Conservation (phyloP, 2,888 invertebrate species). For the Perizoma flavofasciatum region DNA sequence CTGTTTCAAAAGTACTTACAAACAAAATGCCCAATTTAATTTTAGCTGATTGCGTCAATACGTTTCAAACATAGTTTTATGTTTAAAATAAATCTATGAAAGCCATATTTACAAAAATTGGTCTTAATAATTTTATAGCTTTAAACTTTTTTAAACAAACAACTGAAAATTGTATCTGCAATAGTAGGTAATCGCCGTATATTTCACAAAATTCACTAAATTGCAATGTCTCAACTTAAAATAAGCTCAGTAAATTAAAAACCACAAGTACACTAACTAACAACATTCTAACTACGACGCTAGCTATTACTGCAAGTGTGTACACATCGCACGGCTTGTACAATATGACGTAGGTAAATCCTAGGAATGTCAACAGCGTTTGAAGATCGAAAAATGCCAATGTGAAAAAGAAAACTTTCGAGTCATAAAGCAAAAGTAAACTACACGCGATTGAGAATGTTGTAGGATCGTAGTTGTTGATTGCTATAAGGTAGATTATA, state of each 20-base stretch:
- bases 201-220: constrained; percentile 3
- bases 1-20: constrained; percentile 23
- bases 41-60: constrained; percentile 1
- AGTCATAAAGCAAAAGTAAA: constrained; percentile 50
- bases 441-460: constrained; percentile 56
- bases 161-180: constrained; percentile 6
- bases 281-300: constrained; percentile 67
- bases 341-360: constrained; percentile 61
- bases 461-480: constrained; percentile 56
- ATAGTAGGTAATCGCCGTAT: background rate
- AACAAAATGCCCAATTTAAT: constrained; percentile 30
- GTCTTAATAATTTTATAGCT: constrained; percentile 1
- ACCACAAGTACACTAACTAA: constrained; percentile 63
- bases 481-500: constrained; percentile 56
- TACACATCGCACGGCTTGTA: constrained; percentile 71
- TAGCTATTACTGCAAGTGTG: constrained; percentile 72
- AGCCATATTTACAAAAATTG: constrained; percentile 12
- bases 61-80: background rate
- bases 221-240: constrained; percentile 26
- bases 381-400: constrained; percentile 61
- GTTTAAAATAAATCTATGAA: constrained; percentile 10
- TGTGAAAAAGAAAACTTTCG: constrained; percentile 30
- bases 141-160: constrained; percentile 1
- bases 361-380: constrained; percentile 51
- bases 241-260: constrained; percentile 59